Evolutionary conservation across 2,888 invertebrate species (phyloP).

Genomic region (Bombylius major): DNA sequence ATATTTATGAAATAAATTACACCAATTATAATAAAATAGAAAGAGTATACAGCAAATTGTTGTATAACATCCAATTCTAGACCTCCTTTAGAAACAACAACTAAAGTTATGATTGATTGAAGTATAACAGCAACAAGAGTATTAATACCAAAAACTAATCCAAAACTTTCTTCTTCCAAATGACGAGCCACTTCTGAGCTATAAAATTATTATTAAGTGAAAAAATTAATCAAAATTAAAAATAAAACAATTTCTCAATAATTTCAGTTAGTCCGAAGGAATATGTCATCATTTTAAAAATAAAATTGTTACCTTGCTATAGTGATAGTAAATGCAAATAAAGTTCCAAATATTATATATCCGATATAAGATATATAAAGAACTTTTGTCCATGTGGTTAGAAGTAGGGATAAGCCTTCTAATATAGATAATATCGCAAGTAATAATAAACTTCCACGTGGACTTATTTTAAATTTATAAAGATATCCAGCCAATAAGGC

Average conservation of each 20-base stretch:
- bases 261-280: too few relatives aligned
- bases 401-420: slow-evolving; percentile 44
- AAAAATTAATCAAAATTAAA: too few relatives aligned
- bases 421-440: slow-evolving; percentile 39
- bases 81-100: slow-evolving; percentile 27
- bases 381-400: slow-evolving; percentile 43
- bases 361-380: slow-evolving; percentile 61
- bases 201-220: slow-evolving; percentile 24
- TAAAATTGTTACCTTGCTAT: slow-evolving; percentile 24
- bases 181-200: slow-evolving; percentile 79
- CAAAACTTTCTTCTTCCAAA: slow-evolving; percentile 72
- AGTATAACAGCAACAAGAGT: slow-evolving; percentile 65
- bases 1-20: slow-evolving; percentile 26
- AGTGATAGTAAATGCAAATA: slow-evolving; percentile 63
- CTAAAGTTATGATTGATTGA: slow-evolving; percentile 61
- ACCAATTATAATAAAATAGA: slow-evolving; percentile 30
- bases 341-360: slow-evolving; percentile 60
- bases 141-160: slow-evolving; percentile 82
- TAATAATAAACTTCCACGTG: slow-evolving; percentile 36
- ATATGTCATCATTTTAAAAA: too few relatives aligned
- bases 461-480: slow-evolving; percentile 26
- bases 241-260: too few relatives aligned
- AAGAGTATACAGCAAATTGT: slow-evolving; percentile 31
- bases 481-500: slow-evolving; percentile 43
- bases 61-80: slow-evolving; percentile 23